Evolutionary conservation across 2,113 vertebrate genomes (phyloP), one percentile per base, ranked within the genome.

Genomic region (Laticauda laticaudata): DNA sequence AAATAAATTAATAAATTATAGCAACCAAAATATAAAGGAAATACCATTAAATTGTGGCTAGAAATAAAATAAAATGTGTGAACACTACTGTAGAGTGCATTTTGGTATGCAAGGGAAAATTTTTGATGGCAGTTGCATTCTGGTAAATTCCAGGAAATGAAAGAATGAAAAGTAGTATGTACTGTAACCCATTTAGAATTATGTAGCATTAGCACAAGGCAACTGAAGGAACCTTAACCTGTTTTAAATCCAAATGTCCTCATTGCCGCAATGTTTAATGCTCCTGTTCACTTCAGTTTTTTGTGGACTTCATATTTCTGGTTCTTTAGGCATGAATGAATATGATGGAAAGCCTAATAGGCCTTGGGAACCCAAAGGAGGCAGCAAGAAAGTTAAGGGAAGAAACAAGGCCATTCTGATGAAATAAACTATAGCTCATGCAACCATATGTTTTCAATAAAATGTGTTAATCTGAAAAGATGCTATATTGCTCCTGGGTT

Each of bases 21-120:
- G 26, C 14, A 53, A n/a, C 12, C 4, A 26, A 86, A n/a, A 86
- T 91, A 93, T 94, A 94, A 91, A 89, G 0, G 85, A 86, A 88
- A 92, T 90, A 5, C 5, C 0, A 88, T 92, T 53, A 26, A 29
- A 56, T 45, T 59, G 75, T n/a, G 26, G 26, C 54, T 0, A 81
- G 26, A 20, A 6, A 8, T 91, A 75, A 56, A 43, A 23, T 24
- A 57, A 29, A 51, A 48, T 59, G 18, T 0, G 1, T 51, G 90
- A 24, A 45, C 23, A 55, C 26, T 7, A 15, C 26, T n/a, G 29
- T 3, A 51, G 54, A 59, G 6, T 89, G 39, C 9, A 56, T 26
- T 15, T 3, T 15, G 69, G 57, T 34, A 90, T 75, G 51, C 15
- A 29, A 59, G 48, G 86, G 91, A n/a, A 61, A 29, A 93, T 26